Evolutionary conservation across 2,888 invertebrate genomes (phyloP).

Genomic region (Stramonita haemastoma): DNA sequence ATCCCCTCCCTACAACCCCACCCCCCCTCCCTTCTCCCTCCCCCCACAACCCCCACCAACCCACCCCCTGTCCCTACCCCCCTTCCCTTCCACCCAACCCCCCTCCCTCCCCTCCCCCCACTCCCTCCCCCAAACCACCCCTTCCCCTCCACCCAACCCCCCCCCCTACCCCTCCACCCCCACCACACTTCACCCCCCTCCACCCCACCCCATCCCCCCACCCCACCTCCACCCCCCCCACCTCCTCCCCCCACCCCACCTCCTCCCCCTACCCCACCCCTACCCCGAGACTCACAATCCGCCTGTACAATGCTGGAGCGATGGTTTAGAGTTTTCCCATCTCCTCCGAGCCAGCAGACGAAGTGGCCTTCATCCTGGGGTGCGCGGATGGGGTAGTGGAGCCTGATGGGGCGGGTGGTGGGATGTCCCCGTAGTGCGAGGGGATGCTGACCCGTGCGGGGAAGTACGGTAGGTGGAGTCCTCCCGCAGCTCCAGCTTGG

Average conservation of each 20-base stretch:
- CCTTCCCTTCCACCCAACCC: background rate
- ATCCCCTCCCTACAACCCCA: background rate
- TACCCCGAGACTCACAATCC: constrained; percentile 58
- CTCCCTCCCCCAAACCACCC: no score
- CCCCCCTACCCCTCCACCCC: background rate
- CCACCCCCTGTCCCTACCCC: background rate
- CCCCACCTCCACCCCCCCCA: background rate
- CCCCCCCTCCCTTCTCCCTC: background rate
- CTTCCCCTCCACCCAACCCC: no score
- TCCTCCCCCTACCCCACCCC: no score
- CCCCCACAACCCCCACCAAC: background rate
- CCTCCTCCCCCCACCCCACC: background rate
- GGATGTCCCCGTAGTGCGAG: constrained; percentile 50
- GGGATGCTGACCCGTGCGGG: constrained; percentile 56
- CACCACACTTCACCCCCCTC: no score
- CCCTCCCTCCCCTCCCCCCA: no score
- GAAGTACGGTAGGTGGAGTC: constrained; percentile 58
- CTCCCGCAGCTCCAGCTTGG: constrained; percentile 56
- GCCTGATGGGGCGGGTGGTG: constrained; percentile 60
- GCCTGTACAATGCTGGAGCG: constrained; percentile 58
- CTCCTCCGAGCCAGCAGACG: constrained; percentile 58
- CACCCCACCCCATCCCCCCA: no score
- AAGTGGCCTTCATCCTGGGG: constrained; percentile 60
- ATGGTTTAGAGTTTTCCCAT: constrained; percentile 41
- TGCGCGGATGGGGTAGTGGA: constrained; percentile 54